Evolutionary conservation across 1,140 invertebrate species (phyloP).

Genomic region (Brachionus paranguensis): DNA sequence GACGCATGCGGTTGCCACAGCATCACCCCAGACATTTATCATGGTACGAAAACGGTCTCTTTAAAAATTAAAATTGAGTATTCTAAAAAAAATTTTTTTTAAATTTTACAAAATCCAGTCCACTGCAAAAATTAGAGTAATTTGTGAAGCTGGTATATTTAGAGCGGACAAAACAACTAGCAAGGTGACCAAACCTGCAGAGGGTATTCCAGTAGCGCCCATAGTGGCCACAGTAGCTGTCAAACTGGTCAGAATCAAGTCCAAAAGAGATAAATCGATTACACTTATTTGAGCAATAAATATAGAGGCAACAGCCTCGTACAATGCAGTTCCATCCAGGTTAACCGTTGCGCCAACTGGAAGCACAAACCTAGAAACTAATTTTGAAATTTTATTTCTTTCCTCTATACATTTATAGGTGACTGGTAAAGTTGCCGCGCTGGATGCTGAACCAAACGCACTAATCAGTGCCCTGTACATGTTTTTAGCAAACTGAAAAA

Average conservation of each 20-base stretch:
- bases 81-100: background rate
- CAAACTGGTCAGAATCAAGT: slow-evolving; percentile 56
- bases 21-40: slow-evolving; percentile 91
- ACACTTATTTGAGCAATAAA: slow-evolving; percentile 38
- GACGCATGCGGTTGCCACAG: slow-evolving; percentile 83
- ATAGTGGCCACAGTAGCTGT: slow-evolving; percentile 83
- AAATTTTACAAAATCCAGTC: slow-evolving; percentile 63
- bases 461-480: slow-evolving; percentile 60
- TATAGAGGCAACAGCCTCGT: slow-evolving; percentile 57
- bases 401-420: slow-evolving; percentile 38
- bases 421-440: slow-evolving; percentile 34
- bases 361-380: slow-evolving; percentile 36
- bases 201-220: slow-evolving; percentile 84
- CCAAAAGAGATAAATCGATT: background rate
- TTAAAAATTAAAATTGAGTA: background rate
- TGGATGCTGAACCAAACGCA: slow-evolving; percentile 51
- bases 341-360: slow-evolving; percentile 35
- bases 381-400: slow-evolving; percentile 50
- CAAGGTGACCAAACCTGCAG: slow-evolving; percentile 79
- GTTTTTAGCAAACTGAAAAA: slow-evolving; percentile 57
- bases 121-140: slow-evolving; percentile 63
- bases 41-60: slow-evolving; percentile 85
- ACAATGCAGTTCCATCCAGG: slow-evolving; percentile 61
- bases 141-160: slow-evolving; percentile 62
- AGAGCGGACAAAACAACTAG: slow-evolving; percentile 73